These are phyloP conservation scores for Ferrisia virgata DNA, from an alignment of 2,888 invertebrate genomes.

Conservation along the genomic window DNA sequence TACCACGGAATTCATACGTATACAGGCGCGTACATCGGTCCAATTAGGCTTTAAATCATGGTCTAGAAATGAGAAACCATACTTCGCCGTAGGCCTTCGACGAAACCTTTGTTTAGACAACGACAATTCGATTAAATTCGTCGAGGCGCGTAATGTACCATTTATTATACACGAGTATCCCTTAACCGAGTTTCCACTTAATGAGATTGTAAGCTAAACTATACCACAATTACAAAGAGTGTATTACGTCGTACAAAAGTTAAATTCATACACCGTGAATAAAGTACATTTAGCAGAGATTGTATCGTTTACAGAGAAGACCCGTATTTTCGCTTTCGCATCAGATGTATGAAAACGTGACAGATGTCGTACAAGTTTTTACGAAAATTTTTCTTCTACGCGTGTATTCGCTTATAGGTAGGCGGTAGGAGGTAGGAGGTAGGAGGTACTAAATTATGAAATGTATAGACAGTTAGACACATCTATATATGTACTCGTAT, in stretches of 20 bases:
- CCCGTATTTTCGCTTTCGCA: neutral
- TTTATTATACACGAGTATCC: slow-evolving; percentile 39
- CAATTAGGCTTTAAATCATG: neutral
- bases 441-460: too few relatives aligned
- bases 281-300: slow-evolving; percentile 22
- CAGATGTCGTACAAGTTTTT: neutral
- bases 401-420: neutral
- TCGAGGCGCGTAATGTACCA: slow-evolving; percentile 16
- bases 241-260: slow-evolving; percentile 7
- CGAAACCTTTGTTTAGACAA: slow-evolving; percentile 29
- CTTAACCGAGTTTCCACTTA: slow-evolving; percentile 41
- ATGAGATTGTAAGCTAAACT: slow-evolving; percentile 33
- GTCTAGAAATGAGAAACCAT: slow-evolving; percentile 6
- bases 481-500: too few relatives aligned
- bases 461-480: too few relatives aligned
- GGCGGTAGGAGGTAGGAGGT: too few relatives aligned
- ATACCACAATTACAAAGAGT: slow-evolving; percentile 9
- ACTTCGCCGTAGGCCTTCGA: neutral
- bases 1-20: too few relatives aligned
- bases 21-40: neutral
- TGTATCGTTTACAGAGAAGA: slow-evolving; percentile 30
- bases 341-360: neutral
- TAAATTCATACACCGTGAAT: slow-evolving; percentile 2
- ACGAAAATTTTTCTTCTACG: neutral
- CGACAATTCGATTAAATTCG: slow-evolving; percentile 22